These are phyloP conservation scores for Galago senegalensis DNA, from an alignment of 2,797 vertebrate genomes.

Conservation along the genomic window DNA sequence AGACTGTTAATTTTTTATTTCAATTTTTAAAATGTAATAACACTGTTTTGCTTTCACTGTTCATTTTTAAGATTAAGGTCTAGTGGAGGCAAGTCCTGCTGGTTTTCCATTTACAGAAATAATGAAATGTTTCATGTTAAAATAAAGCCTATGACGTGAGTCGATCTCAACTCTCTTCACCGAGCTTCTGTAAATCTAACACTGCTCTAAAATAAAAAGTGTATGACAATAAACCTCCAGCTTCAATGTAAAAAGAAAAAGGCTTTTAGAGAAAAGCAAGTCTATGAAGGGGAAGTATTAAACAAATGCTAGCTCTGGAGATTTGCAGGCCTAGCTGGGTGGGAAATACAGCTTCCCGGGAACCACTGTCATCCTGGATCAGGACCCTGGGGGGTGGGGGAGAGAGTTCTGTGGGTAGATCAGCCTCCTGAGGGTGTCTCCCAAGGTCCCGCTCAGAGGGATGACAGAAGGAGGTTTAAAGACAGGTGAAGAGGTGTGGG, in stretches of 20 bases:
- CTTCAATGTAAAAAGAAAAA: background rate
- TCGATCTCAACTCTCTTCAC: background rate
- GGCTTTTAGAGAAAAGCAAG: constrained; percentile 15
- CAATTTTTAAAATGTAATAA: constrained; percentile 68
- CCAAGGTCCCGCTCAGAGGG: background rate
- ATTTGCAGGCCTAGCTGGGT: background rate
- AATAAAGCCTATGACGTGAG: constrained; percentile 61
- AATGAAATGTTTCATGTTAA: constrained; percentile 58
- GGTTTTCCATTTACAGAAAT: constrained; percentile 59
- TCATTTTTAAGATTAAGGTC: constrained; percentile 76
- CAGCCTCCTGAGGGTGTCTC: background rate
- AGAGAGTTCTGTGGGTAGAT: background rate
- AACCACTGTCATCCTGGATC: background rate
- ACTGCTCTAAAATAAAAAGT: constrained; percentile 42
- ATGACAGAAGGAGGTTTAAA: background rate
- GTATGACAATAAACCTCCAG: background rate
- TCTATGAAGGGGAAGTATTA: constrained; percentile 8
- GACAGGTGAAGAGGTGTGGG: background rate
- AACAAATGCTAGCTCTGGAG: background rate
- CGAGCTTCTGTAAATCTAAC: constrained; percentile 54
- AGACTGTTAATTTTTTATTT: constrained; percentile 74
- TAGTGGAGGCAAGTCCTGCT: constrained; percentile 49
- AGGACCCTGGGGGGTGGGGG: background rate
- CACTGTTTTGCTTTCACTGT: constrained; percentile 62
- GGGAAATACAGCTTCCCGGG: background rate